phyloP scores from a whole-genome alignment of 2,888 invertebrate species.

The Drosophila leonis region DNA sequence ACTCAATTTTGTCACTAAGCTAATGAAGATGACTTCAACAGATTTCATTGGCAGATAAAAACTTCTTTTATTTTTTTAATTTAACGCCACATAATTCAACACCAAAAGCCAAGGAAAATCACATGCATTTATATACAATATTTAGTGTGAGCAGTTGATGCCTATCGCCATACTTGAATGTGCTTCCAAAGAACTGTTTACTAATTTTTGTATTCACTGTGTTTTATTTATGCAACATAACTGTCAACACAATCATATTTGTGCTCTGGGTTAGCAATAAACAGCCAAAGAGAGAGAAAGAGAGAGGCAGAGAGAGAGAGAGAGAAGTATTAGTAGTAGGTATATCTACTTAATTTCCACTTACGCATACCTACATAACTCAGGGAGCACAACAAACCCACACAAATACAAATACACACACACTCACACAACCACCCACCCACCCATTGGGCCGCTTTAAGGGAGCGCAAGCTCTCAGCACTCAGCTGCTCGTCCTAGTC shows the following conservation, averaged over 20 bases:
- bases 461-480: slow-evolving; percentile 38
- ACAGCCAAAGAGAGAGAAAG: not conserved
- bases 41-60: slow-evolving; percentile 29
- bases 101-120: not conserved
- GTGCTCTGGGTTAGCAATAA: not conserved
- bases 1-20: slow-evolving; percentile 7
- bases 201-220: slow-evolving; percentile 38
- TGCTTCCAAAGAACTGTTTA: slow-evolving; percentile 15
- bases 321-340: too few relatives aligned
- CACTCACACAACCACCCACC: slow-evolving; percentile 4
- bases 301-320: not conserved
- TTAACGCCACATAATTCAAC: slow-evolving; percentile 57
- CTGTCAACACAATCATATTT: slow-evolving; percentile 12
- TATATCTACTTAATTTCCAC: slow-evolving; percentile 45
- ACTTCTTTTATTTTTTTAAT: slow-evolving; percentile 44
- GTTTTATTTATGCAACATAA: slow-evolving; percentile 17
- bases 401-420: slow-evolving; percentile 13
- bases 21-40: slow-evolving; percentile 50
- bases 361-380: slow-evolving; percentile 39
- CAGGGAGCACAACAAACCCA: slow-evolving; percentile 21
- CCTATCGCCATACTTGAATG: slow-evolving; percentile 12
- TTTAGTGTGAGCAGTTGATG: slow-evolving; percentile 35
- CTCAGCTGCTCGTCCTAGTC: slow-evolving; percentile 17
- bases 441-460: slow-evolving; percentile 10
- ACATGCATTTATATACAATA: not conserved